phyloP scores from a whole-genome alignment of 2,888 invertebrate species.

The Drosophila multiciliata region DNA sequence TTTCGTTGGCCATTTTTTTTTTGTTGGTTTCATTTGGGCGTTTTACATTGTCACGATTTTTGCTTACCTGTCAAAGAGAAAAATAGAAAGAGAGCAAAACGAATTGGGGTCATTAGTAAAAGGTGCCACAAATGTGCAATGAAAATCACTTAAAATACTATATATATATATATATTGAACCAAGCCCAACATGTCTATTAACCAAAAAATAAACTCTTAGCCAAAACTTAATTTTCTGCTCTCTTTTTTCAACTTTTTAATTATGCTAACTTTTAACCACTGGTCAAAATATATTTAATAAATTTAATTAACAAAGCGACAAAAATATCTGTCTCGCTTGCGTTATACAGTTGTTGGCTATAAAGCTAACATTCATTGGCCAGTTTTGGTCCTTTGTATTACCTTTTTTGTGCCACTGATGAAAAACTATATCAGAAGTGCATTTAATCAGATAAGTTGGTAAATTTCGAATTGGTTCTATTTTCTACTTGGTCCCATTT shows the following conservation, averaged over 20 bases:
- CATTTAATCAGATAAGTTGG: accelerated
- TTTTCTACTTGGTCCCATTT: too few relatives aligned
- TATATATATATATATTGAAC: neutral
- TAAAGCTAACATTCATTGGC: neutral
- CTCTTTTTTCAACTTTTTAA: neutral
- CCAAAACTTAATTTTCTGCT: neutral
- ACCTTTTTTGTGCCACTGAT: neutral
- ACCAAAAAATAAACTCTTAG: neutral
- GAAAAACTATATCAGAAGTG: neutral
- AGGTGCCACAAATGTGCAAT: slow-evolving; percentile 53
- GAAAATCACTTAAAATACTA: slow-evolving; percentile 40
- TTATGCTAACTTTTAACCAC: neutral
- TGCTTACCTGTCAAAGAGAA: slow-evolving; percentile 78
- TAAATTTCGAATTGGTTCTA: neutral
- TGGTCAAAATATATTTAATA: neutral
- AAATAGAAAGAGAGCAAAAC: slow-evolving; percentile 57
- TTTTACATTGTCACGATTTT: slow-evolving; percentile 74
- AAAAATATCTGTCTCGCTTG: neutral
- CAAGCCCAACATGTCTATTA: slow-evolving; percentile 3
- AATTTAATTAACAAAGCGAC: neutral
- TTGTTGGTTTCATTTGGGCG: slow-evolving; percentile 43
- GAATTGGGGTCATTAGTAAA: slow-evolving; percentile 78
- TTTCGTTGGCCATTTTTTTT: slow-evolving; percentile 28
- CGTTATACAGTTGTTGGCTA: neutral
- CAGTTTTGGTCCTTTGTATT: neutral